phyloP scores from a whole-genome alignment of 2,888 invertebrate species.

The Noctuana brunneofusca region DNA sequence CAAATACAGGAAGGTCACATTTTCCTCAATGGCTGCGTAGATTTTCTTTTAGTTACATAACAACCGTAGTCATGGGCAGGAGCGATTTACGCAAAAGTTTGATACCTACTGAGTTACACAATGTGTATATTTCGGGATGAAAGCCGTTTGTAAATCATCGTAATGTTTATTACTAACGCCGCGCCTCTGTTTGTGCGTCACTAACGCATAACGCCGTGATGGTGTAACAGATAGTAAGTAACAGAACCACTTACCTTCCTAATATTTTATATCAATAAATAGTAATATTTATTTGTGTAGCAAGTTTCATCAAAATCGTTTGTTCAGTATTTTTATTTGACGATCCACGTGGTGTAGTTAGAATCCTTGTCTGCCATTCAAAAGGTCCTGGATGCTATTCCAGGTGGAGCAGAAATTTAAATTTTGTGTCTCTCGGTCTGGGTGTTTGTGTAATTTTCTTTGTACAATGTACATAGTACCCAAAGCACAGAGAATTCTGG shows the following conservation, averaged over 20 bases:
- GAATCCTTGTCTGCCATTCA: no score
- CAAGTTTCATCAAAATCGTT: neutral
- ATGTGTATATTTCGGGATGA: conserved; percentile 34
- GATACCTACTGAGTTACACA: neutral
- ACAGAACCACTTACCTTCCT: neutral
- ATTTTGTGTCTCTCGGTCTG: no score
- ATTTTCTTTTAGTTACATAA: conserved; percentile 16
- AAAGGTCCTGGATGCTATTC: no score
- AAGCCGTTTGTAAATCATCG: conserved; percentile 33
- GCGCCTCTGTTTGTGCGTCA: conserved; percentile 19
- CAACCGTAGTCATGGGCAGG: neutral
- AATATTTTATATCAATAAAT: neutral
- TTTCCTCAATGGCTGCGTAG: conserved; percentile 15
- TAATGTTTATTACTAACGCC: conserved; percentile 28
- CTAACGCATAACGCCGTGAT: neutral
- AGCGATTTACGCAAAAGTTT: conserved; percentile 9
- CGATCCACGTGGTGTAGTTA: no score
- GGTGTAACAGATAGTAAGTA: neutral
- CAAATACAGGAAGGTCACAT: neutral
- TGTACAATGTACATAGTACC: no score
- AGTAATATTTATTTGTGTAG: no score
- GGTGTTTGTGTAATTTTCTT: no score
- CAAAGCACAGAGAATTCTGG: no score
- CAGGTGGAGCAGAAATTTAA: no score
- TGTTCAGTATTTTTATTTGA: neutral